Evolutionary conservation across 2,113 vertebrate species (phyloP).

Genomic region (Rhombomys opimus): DNA sequence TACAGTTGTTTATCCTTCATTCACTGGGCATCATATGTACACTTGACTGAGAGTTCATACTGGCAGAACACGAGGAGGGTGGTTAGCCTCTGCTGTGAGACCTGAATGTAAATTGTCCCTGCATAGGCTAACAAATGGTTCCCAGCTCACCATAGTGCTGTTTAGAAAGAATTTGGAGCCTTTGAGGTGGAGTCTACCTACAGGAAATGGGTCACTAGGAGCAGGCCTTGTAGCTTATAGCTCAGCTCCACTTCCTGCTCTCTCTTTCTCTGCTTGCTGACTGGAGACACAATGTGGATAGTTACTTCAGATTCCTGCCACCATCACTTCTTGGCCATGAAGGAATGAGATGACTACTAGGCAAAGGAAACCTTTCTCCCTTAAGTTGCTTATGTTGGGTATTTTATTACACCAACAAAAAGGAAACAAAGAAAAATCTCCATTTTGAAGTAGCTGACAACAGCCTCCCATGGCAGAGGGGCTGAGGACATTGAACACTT

Average conservation of each 20-base stretch:
- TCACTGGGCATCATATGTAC: neutral
- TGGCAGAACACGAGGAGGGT: neutral
- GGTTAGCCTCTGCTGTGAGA: neutral
- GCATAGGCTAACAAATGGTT: neutral
- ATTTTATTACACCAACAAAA: neutral
- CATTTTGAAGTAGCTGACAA: neutral
- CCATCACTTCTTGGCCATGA: neutral
- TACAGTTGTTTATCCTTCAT: neutral
- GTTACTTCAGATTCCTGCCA: neutral
- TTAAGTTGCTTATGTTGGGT: neutral
- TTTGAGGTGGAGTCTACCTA: neutral
- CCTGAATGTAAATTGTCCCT: neutral
- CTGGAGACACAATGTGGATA: neutral
- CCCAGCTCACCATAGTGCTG: no score
- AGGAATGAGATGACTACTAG: no score
- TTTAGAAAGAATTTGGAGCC: neutral
- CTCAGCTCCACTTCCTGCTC: neutral
- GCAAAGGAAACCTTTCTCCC: neutral
- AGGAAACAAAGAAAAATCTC: neutral
- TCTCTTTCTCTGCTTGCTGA: no score
- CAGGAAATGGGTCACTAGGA: neutral
- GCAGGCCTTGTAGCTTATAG: neutral
- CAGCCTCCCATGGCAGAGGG: neutral
- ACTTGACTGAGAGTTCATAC: neutral
- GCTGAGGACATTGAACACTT: no score